phyloP scores from a whole-genome alignment of 35 echinoderm and acorn worm genomes.

The Eucidaris tribuloides region DNA sequence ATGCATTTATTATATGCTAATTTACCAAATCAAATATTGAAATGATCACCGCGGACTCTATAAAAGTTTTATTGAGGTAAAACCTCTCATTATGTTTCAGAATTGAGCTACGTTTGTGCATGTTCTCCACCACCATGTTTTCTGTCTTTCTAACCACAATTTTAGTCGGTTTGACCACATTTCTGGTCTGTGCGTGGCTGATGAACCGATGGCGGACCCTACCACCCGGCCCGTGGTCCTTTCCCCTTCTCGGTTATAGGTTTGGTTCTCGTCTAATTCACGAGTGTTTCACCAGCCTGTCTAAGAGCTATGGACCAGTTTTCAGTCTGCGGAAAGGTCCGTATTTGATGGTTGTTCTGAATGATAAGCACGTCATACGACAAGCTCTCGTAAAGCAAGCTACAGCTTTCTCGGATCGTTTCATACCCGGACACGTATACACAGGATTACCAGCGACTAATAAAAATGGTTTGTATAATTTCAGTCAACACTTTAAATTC shows the following conservation, averaged over 20 bases:
- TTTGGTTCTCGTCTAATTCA: neutral
- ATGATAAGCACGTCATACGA: neutral
- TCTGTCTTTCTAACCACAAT: neutral
- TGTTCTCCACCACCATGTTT: neutral
- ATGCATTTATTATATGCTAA: too few species aligned
- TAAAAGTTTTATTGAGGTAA: too few species aligned
- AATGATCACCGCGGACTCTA: too few species aligned
- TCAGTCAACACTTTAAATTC: too few species aligned
- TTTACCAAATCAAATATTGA: too few species aligned
- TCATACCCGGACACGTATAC: neutral
- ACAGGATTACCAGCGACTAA: neutral
- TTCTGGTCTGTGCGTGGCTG: neutral
- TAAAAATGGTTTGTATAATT: neutral
- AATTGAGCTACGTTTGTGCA: too few species aligned
- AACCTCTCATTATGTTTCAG: too few species aligned
- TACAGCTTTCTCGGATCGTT: neutral
- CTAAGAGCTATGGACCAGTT: neutral
- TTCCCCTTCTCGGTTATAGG: neutral
- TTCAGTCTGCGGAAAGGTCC: neutral
- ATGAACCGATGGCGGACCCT: neutral
- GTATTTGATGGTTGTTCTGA: neutral
- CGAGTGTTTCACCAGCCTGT: neutral
- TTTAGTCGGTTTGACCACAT: neutral
- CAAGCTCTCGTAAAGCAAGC: constrained; percentile 2
- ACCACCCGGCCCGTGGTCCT: constrained; percentile 9